Evolutionary conservation across 2,888 invertebrate genomes (phyloP).

Genomic region (Sphaerophoria taeniata): DNA sequence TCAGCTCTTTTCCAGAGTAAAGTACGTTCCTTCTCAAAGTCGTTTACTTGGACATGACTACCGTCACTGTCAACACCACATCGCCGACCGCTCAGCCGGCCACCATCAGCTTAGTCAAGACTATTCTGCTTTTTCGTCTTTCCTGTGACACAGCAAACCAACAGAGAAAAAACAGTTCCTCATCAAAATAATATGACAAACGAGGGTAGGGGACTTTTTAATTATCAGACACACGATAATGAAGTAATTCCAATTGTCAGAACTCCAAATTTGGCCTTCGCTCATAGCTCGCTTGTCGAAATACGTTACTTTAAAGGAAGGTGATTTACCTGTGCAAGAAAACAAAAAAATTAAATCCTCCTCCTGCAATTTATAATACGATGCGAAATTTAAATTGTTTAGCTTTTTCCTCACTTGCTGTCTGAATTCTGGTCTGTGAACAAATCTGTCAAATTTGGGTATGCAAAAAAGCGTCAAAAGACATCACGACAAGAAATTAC

Average conservation of each 20-base stretch:
- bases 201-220: conserved; percentile 45
- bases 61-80: too few species aligned
- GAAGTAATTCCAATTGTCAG: conserved; percentile 73
- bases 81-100: neutral
- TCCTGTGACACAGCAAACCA: conserved; percentile 24
- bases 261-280: conserved; percentile 55
- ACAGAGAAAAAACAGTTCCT: conserved; percentile 28
- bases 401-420: neutral
- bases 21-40: neutral
- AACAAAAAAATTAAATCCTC: conserved; percentile 40
- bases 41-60: conserved; percentile 50
- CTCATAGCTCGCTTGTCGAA: conserved; percentile 4
- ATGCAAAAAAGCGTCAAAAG: conserved; percentile 55
- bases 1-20: conserved; percentile 28
- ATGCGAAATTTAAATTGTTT: conserved; percentile 67
- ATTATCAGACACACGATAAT: conserved; percentile 66
- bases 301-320: conserved; percentile 25
- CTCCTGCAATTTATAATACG: conserved; percentile 58
- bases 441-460: conserved; percentile 65
- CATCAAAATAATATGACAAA: conserved; percentile 9
- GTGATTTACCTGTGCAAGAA: conserved; percentile 22
- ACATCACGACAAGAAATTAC: conserved; percentile 65
- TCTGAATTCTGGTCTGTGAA: conserved; percentile 14
- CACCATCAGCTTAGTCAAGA: conserved; percentile 38
- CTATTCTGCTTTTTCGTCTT: conserved; percentile 35